Conservation (phyloP, 2,113 vertebrate genomes). For the Lycaon pictus region DNA sequence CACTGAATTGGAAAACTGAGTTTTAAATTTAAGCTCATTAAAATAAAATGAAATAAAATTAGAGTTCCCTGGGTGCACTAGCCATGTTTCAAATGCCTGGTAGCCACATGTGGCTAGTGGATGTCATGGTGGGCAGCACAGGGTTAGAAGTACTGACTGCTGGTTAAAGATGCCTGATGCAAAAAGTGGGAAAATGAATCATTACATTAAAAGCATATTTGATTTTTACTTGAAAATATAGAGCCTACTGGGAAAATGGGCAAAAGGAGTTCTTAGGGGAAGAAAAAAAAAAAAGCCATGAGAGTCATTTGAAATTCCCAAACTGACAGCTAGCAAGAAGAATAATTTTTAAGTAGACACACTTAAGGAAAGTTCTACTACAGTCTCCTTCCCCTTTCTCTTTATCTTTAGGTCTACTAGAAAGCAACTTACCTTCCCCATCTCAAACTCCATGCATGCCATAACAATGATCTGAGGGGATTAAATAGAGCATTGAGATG, state of each 20-base stretch:
- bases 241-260: neutral
- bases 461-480: conserved; percentile 93
- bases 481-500: neutral
- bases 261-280: neutral
- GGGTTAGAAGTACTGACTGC: neutral
- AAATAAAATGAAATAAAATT: conserved; percentile 26
- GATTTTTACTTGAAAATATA: neutral
- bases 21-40: conserved; percentile 34
- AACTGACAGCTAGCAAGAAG: neutral
- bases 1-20: neutral
- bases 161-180: conserved; percentile 12
- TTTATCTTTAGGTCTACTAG: neutral
- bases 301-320: neutral
- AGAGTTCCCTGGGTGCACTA: neutral
- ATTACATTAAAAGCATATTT: neutral
- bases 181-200: neutral
- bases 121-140: neutral
- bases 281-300: neutral
- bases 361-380: conserved; percentile 5
- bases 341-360: neutral
- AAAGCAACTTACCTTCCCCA: conserved; percentile 93
- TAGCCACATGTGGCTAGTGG: neutral
- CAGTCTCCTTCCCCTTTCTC: neutral
- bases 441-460: conserved; percentile 98
- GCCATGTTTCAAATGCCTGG: neutral